These are phyloP conservation scores for Pheosia tremula DNA, from an alignment of 2,888 invertebrate genomes.

Conservation along the genomic window DNA sequence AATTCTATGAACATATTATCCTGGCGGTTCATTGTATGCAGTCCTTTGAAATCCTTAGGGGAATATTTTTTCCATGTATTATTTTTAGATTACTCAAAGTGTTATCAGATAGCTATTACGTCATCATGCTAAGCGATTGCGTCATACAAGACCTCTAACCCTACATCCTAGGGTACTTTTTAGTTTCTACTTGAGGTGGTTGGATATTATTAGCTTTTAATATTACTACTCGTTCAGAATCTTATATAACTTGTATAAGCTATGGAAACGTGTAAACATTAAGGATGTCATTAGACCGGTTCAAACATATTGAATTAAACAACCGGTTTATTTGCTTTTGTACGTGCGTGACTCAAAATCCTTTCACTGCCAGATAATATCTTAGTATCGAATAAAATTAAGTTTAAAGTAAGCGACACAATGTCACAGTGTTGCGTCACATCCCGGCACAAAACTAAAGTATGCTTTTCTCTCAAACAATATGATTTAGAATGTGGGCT, in stretches of 20 bases:
- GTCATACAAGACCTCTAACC: too few species aligned
- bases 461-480: background rate
- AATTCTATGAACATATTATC: background rate
- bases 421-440: background rate
- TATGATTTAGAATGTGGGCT: background rate
- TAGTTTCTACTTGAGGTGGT: background rate
- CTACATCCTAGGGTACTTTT: too few species aligned
- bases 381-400: background rate
- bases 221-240: background rate
- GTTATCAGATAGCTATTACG: background rate
- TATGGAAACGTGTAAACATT: background rate
- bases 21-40: background rate
- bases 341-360: background rate
- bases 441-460: background rate
- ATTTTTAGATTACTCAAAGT: background rate
- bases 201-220: too few species aligned
- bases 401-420: background rate
- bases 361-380: background rate
- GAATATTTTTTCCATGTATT: background rate
- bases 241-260: background rate
- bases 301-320: background rate
- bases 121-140: background rate
- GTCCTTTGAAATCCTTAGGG: background rate
- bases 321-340: background rate
- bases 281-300: constrained; percentile 2